Evolutionary conservation across 2,888 invertebrate genomes (phyloP), one percentile per base, ranked within the genome.

Genomic region (Mythimna pallens): DNA sequence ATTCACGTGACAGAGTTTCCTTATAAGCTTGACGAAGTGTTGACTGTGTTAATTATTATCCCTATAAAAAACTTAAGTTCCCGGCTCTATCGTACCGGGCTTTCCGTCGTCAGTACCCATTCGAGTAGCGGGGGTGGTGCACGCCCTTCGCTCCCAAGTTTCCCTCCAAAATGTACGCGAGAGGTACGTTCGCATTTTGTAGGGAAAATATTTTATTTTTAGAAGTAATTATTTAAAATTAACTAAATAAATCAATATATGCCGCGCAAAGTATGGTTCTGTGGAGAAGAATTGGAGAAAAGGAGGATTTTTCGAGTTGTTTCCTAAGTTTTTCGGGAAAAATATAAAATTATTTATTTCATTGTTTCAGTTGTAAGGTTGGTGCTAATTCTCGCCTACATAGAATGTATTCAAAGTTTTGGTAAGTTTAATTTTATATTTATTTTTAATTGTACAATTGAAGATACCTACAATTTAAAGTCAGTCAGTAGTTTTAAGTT

Each of bases 151-250:
- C 76, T 64, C 62, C 52, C 70, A 88, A 91, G 89, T 92, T 95
- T 94, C 88, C 91, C 94, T 92, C 90, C 89, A 90, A 91, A 86
- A 95, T 95, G 94, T 86, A 84, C 93, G 92, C 93, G 93, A 92
- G 88, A 94, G 95, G 95, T 95, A 91, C 78, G 82, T 64, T 12
- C 76, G 76, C 34, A 65, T 81, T 84, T 57, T 22, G 55, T 61
- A 25, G 76, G 71, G 63, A 40, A 67, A 78, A 52, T 47, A 22
- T 47, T 58, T 34, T 68, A 63, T 79, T 43, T 73, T 71, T 62
- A 20, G 12, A 4, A n/a, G 50, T 50, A n/a, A 22, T 0, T 10
- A 14, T 58, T 25, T 4, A 5, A 20, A 7, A 52, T 43, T 43
- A 25, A 30, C 7, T 40, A 14, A 20, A 8, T 2, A 12, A 75